Base-by-base conservation (phyloP, 2,797 vertebrate species). In the Cygnus olor region DNA sequence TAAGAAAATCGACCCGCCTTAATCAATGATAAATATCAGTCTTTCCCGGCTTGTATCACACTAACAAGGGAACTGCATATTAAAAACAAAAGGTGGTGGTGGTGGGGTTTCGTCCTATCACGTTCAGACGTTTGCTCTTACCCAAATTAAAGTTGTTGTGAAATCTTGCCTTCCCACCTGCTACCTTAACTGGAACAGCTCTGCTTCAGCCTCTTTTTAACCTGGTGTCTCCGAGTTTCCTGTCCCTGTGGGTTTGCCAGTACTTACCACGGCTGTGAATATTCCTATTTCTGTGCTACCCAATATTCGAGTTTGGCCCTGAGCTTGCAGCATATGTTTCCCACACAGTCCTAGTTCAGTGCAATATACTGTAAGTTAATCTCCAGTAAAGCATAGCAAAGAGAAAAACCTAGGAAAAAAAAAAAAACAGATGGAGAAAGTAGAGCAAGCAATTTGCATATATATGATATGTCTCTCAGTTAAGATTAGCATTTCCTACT, bases 401-500 rank as follows among this genome's bases (percentile, higher is more conserved):
- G 92, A 95, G 89, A 94, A 93, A 94, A 96, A 93, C 82, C 90
- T 95, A 65, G 87, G 69, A 95, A 95, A 80, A 82, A 92, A 89
- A 95, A 95, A 96, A 95, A 95, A 95, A 78, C 95, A 97, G 94
- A 97, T 96, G 94, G 95, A 93, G 94, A 96, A 97, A 96, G 95
- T 96, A 95, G 96, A 97, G 96, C 96, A 95, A 96, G 89, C 91
- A 91, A 95, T 96, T 95, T 97, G 95, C 95, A 96, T 97, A 95
- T 93, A 95, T 92, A 85, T 82, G 91, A 91, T 96, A 85, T 92
- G 94, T 93, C 86, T 97, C 95, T 96, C 94, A 78, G 95, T 95
- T 95, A 94, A 96, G 93, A 95, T 95, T 95, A 96, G 65, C 92
- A 89, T 96, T 97, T 95, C 76, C 72, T 85, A 80, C 89, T 93